phyloP scores from a whole-genome alignment of 2,888 invertebrate genomes.

The Tupiocoris notatus region DNA sequence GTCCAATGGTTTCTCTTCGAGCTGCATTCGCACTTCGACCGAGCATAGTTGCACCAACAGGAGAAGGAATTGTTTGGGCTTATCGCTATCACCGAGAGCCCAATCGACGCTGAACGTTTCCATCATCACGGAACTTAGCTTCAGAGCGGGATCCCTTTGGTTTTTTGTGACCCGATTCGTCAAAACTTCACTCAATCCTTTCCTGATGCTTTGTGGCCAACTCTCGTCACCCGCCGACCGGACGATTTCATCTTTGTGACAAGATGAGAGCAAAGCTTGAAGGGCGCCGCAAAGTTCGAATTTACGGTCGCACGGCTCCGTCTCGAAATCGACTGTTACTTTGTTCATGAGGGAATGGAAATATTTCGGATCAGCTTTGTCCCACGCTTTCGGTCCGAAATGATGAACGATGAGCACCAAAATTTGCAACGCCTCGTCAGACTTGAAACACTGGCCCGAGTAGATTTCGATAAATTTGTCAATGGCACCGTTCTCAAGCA shows the following conservation, averaged over 20 bases:
- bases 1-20: conserved; percentile 80
- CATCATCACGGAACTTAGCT: conserved; percentile 75
- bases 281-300: conserved; percentile 83
- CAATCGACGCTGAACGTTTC: conserved; percentile 82
- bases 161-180: conserved; percentile 82
- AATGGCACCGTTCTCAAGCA: conserved; percentile 75
- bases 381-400: conserved; percentile 75
- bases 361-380: conserved; percentile 67
- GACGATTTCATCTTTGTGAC: conserved; percentile 51
- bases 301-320: conserved; percentile 83
- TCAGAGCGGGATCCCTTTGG: conserved; percentile 85
- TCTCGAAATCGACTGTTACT: conserved; percentile 82
- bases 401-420: conserved; percentile 71
- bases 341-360: conserved; percentile 80
- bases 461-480: conserved; percentile 82
- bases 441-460: conserved; percentile 82
- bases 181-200: conserved; percentile 78
- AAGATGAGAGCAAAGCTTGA: conserved; percentile 67
- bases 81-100: conserved; percentile 74
- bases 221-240: conserved; percentile 64
- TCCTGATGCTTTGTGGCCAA: conserved; percentile 79
- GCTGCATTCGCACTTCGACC: conserved; percentile 90
- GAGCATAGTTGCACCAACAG: conserved; percentile 82
- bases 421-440: conserved; percentile 81
- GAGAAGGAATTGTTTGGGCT: conserved; percentile 77